Evolutionary conservation across 2,888 invertebrate genomes (phyloP).

Genomic region (Cylindroiulus punctatus): DNA sequence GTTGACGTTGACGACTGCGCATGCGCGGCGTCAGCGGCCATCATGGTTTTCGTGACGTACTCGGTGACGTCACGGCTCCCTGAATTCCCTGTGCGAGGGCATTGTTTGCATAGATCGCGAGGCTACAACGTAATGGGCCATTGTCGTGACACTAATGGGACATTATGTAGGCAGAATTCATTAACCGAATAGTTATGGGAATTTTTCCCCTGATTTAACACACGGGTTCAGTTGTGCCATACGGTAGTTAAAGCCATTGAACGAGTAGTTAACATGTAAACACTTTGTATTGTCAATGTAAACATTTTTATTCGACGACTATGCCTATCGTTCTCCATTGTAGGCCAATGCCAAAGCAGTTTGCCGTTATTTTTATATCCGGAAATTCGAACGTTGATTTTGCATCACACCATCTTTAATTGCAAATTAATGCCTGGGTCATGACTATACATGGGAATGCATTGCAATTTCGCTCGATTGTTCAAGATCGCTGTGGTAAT

Average conservation of each 20-base stretch:
- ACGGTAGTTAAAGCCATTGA: constrained; percentile 33
- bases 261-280: constrained; percentile 16
- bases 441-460: too few relatives aligned
- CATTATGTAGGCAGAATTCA: constrained; percentile 50
- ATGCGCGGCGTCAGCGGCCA: constrained; percentile 20
- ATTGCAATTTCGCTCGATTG: too few relatives aligned
- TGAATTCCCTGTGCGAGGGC: background rate
- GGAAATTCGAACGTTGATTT: too few relatives aligned
- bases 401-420: too few relatives aligned
- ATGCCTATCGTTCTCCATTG: background rate
- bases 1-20: constrained; percentile 10
- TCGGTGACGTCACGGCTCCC: background rate
- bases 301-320: constrained; percentile 40
- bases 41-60: constrained; percentile 1
- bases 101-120: constrained; percentile 43
- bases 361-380: background rate
- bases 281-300: constrained; percentile 12
- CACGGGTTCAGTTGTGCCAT: constrained; percentile 5
- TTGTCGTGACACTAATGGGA: constrained; percentile 50
- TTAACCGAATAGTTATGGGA: constrained; percentile 47
- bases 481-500: too few relatives aligned
- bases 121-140: constrained; percentile 48
- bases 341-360: background rate
- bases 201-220: constrained; percentile 27
- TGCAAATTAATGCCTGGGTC: too few relatives aligned